Percentiles rank a stretch among this genome's conserved stretches.
phyloP scores from a whole-genome alignment of 2,888 invertebrate species.

The Arrhopalites spinosus region DNA sequence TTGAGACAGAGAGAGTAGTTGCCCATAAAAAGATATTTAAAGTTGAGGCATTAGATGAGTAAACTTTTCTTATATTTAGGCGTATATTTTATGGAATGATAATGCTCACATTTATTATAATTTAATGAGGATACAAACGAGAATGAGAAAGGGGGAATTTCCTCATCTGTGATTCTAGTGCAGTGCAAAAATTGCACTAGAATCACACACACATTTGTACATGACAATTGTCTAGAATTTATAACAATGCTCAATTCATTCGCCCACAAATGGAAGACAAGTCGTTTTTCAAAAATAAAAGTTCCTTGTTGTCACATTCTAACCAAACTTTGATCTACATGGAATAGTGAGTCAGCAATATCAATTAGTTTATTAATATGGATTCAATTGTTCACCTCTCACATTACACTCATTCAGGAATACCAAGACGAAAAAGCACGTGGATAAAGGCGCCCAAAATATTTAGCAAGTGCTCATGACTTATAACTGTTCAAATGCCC shows the following conservation, averaged over 20 bases:
- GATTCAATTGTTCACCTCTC: not conserved
- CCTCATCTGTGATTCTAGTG: too few relatives aligned
- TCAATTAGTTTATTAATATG: not conserved
- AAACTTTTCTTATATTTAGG: too few relatives aligned
- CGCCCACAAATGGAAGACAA: not conserved
- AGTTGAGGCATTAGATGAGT: too few relatives aligned
- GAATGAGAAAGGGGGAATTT: not conserved
- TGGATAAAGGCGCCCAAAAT: not conserved
- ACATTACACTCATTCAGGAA: not conserved
- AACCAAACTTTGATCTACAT: not conserved
- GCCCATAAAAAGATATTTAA: too few relatives aligned
- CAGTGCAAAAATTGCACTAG: too few relatives aligned
- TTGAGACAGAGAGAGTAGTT: too few relatives aligned
- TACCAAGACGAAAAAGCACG: not conserved
- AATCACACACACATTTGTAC: not conserved
- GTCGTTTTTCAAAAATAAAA: not conserved
- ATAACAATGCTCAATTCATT: conserved; percentile 2
- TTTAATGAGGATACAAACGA: not conserved
- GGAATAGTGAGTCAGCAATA: not conserved
- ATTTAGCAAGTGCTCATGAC: too few relatives aligned
- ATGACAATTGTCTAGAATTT: not conserved
- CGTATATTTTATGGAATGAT: too few relatives aligned
- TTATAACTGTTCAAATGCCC: too few relatives aligned
- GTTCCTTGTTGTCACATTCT: not conserved
- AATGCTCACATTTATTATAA: not conserved